Evolutionary conservation across 2,113 vertebrate species (phyloP), one percentile per base, ranked within the genome.

Genomic region (Neolamprologus longior): DNA sequence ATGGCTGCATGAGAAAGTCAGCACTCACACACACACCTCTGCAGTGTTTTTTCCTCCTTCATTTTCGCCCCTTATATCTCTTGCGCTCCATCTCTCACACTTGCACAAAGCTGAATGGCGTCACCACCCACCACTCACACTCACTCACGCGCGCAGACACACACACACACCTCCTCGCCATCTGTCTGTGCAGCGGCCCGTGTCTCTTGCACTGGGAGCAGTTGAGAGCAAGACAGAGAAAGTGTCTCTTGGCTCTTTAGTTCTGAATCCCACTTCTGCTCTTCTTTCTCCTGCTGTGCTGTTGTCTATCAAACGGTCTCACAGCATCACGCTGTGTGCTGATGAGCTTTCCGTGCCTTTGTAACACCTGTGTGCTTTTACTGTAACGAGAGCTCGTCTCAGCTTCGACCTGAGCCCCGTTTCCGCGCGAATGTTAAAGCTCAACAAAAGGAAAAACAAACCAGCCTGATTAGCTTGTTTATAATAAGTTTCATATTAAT

Each of bases 161-260:
- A 52, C 81, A 42, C 82, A 52, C 93, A 92, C 91, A 89, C 93
- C 82, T 89, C 88, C 71, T 84, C 80, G 86, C 94, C 95, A 95
- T 95, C 94, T 95, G 95, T 94, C 90, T 92, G 94, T 93, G 92
- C 95, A 94, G 91, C 90, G 83, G 94, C 92, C 94, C 91, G 68
- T 95, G 91, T 92, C 94, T 92, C 87, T 92, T 90, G 93, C 94
- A 93, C 92, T 87, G 88, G 90, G 94, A 94, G 90, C 92, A 91
- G 90, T 94, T 92, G 94, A 90, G 89, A 93, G 91, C 86, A 90
- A 78, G 88, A 91, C 89, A 93, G 86, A 84, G 66, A 92, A 91
- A 93, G 90, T 88, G 93, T 94, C 93, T 94, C 92, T 86, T 88
- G 93, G 90, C 90, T 86, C 85, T 88, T 47, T 28, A 61, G 63